These are phyloP conservation scores for Rosalia funebris DNA, from an alignment of 2,888 invertebrate species.

Conservation along the genomic window DNA sequence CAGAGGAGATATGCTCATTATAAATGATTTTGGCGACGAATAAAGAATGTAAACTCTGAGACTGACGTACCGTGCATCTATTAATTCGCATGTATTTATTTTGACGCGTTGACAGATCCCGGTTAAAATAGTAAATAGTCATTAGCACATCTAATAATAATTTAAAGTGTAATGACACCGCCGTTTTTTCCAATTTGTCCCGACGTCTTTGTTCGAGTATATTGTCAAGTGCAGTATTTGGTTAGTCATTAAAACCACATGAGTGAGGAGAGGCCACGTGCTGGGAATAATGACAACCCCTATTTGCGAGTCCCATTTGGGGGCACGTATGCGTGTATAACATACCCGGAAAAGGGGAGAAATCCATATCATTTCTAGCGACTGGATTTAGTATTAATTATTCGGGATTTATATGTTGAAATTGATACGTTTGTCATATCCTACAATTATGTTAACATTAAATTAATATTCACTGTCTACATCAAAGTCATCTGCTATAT, in stretches of 20 bases:
- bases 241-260: conserved; percentile 57
- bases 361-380: conserved; percentile 21
- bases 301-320: conserved; percentile 40
- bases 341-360: conserved; percentile 23
- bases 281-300: conserved; percentile 48
- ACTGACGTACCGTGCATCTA: too few species aligned
- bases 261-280: conserved; percentile 51
- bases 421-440: conserved; percentile 26
- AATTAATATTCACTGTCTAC: neutral
- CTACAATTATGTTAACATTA: neutral
- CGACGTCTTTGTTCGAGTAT: conserved; percentile 19
- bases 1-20: too few species aligned
- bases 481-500: too few species aligned
- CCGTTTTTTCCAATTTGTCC: too few species aligned
- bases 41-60: too few species aligned
- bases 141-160: too few species aligned
- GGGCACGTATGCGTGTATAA: conserved; percentile 39
- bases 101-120: too few species aligned
- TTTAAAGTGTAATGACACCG: too few species aligned
- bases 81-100: too few species aligned
- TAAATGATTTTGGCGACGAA: too few species aligned
- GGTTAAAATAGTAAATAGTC: too few species aligned
- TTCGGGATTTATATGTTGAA: conserved; percentile 28
- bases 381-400: conserved; percentile 32
- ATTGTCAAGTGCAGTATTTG: conserved; percentile 57